These are phyloP conservation scores for Oscheius sp. DNA, from an alignment of 2,888 invertebrate genomes.

Conservation along the genomic window DNA sequence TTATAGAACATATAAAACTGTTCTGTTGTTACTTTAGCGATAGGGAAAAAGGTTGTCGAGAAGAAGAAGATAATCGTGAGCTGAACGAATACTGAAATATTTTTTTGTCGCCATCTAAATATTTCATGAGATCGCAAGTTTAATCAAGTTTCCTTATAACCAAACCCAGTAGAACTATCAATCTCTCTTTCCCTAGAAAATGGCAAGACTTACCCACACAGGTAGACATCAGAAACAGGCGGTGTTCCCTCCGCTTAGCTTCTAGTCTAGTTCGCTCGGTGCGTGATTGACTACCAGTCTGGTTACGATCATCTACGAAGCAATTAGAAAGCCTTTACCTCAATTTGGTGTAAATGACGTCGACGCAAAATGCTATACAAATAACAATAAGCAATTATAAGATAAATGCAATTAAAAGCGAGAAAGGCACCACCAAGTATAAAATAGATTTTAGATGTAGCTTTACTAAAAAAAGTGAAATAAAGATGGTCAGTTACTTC, in stretches of 20 bases:
- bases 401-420: constrained; percentile 16
- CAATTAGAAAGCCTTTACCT: background rate
- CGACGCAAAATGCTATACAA: constrained; percentile 1
- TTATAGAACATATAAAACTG: constrained; percentile 31
- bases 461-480: constrained; percentile 13
- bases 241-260: constrained; percentile 12
- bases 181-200: background rate
- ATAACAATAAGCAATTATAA: constrained; percentile 19
- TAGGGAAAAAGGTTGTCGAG: background rate
- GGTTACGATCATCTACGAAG: background rate
- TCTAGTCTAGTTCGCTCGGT: background rate
- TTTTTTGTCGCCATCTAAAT: no score
- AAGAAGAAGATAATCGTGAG: constrained; percentile 19
- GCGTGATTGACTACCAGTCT: background rate
- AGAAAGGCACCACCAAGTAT: constrained; percentile 22
- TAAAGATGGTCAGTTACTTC: constrained; percentile 1
- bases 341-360: constrained; percentile 8
- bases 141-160: background rate
- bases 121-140: background rate
- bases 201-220: background rate
- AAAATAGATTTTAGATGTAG: constrained; percentile 7
- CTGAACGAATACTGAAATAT: constrained; percentile 26
- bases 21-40: constrained; percentile 8
- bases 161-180: no score
- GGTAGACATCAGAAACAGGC: constrained; percentile 20